phyloP scores from a whole-genome alignment of 2,797 vertebrate genomes.

The Coregonus sp. region DNA sequence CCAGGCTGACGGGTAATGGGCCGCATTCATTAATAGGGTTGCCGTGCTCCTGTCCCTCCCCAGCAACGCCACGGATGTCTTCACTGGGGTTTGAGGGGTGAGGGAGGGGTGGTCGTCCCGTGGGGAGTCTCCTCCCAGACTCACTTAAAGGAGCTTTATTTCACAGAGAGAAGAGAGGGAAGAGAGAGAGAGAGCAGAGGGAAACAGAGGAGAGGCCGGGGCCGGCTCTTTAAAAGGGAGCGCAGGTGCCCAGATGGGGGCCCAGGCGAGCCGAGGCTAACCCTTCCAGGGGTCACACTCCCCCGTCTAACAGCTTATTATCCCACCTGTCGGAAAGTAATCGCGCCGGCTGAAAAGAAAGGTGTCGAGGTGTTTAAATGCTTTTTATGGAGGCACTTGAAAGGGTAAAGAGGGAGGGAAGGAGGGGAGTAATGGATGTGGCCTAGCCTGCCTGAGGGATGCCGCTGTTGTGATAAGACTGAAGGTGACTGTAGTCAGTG shows the following conservation, averaged over 20 bases:
- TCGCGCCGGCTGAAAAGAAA: constrained; percentile 86
- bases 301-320: constrained; percentile 97
- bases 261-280: constrained; percentile 70
- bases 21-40: constrained; percentile 99
- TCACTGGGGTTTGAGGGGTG: constrained; percentile 68
- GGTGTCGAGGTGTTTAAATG: constrained; percentile 80
- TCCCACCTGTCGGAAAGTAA: constrained; percentile 94
- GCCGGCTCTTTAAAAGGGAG: constrained; percentile 56
- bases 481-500: constrained; percentile 59
- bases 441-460: constrained; percentile 44
- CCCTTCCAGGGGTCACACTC: constrained; percentile 86
- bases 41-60: constrained; percentile 92
- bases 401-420: constrained; percentile 62
- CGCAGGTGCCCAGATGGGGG: constrained; percentile 61
- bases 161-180: constrained; percentile 88
- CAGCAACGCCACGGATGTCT: constrained; percentile 93
- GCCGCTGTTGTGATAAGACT: constrained; percentile 51
- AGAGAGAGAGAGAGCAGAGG: constrained; percentile 82
- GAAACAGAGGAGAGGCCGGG: constrained; percentile 43
- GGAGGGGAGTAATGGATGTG: constrained; percentile 55
- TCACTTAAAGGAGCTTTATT: constrained; percentile 99
- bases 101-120: constrained; percentile 62
- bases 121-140: constrained; percentile 82
- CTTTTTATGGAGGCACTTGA: constrained; percentile 74
- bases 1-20: constrained; percentile 99